Base-by-base conservation (phyloP, 2,888 invertebrate genomes). In the Theretra japonica region DNA sequence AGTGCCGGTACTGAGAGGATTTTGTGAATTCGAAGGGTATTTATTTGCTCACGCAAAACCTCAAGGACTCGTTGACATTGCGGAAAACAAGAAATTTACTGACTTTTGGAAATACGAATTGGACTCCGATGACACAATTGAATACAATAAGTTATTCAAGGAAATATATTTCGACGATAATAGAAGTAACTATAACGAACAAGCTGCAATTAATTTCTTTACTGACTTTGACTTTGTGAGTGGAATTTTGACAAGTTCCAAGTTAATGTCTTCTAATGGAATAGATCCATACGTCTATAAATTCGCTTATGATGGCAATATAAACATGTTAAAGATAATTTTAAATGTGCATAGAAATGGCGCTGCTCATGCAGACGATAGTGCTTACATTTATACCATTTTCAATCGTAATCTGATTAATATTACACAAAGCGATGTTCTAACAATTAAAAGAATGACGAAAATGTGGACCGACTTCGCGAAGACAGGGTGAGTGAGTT, bases 1-100 rank as follows among this genome's bases (percentile, higher is more conserved):
- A 28, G 90, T 95, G 28, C 94, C 95, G 0, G 77, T 90, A 1
- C 86, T 95, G 23, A 90, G 91, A 84, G 95, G 95, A 23, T 94
- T 94, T 75, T 94, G 91, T 73, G 86, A 89, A 1, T 86, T 83
- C 2, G 95, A 95, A 80, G 95, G 95, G 1, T 81, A 90, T 17
- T 78, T 90, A 28, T 88, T 90, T 80, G 74, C 70, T 28, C 53
- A 78, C 68, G 74, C 83, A 33, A 86, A 84, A 71, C 79, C 83
- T 1, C 73, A 77, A 4, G 76, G 76, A 65, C 70, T 86, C 1
- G 75, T 80, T 69, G 77, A 83, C 60, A 60, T 87, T 1, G 76
- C 82, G 23, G 75, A 79, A 7, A 76, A 79, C 4, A 85, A 82
- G 70, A 78, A 83, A 11, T 87, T 87, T 71, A 57, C 76, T 4